These are phyloP conservation scores for Tribolium freemani DNA, from an alignment of 2,888 invertebrate genomes.

Conservation along the genomic window DNA sequence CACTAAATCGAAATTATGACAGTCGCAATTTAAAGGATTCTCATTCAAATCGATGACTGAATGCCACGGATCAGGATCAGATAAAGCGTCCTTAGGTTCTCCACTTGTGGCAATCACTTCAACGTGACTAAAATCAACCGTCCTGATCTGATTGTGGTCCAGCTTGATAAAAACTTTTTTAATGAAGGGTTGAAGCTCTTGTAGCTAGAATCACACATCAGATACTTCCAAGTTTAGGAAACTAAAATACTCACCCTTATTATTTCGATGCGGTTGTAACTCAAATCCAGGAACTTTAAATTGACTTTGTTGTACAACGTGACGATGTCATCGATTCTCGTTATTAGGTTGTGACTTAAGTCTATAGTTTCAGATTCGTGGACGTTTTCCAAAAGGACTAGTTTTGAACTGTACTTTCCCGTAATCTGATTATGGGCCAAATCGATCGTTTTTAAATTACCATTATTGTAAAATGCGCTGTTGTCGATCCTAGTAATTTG, in stretches of 20 bases:
- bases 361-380: constrained; percentile 45
- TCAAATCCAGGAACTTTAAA: constrained; percentile 69
- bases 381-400: constrained; percentile 50
- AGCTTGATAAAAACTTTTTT: constrained; percentile 69
- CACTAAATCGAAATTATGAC: constrained; percentile 70
- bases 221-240: background rate
- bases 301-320: constrained; percentile 50
- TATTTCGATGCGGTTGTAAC: constrained; percentile 72
- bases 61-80: background rate
- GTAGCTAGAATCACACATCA: constrained; percentile 2
- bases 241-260: constrained; percentile 69
- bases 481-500: constrained; percentile 72
- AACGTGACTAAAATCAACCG: constrained; percentile 64
- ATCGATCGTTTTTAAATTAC: constrained; percentile 44
- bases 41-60: constrained; percentile 68
- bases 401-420: constrained; percentile 30
- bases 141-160: constrained; percentile 71
- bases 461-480: constrained; percentile 68
- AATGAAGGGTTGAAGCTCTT: constrained; percentile 45
- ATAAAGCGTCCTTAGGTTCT: background rate
- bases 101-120: constrained; percentile 48
- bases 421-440: constrained; percentile 51
- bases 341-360: constrained; percentile 53
- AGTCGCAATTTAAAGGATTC: constrained; percentile 77
- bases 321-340: constrained; percentile 7